phyloP scores from a whole-genome alignment of 2,797 vertebrate species.

The Onychomys arenicola region DNA sequence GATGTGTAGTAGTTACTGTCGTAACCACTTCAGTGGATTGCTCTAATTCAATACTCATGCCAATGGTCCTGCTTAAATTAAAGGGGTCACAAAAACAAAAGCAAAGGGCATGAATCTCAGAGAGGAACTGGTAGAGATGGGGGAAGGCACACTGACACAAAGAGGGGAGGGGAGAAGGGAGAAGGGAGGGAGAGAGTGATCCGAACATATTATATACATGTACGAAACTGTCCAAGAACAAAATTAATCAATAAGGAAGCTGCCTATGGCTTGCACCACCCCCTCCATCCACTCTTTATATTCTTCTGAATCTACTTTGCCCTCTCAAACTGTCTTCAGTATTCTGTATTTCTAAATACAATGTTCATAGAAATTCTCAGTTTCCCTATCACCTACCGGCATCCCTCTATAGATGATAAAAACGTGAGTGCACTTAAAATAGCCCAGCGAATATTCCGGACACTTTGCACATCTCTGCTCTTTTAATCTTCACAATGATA shows the following conservation, averaged over 20 bases:
- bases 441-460: not conserved
- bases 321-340: not conserved
- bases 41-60: not conserved
- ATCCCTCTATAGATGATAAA: not conserved
- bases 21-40: not conserved
- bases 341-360: not conserved
- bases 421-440: not conserved
- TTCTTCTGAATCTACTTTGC: not conserved
- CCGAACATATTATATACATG: not conserved
- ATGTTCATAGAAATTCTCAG: not conserved
- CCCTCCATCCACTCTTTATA: accelerated
- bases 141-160: not conserved
- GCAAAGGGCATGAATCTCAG: not conserved
- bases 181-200: not conserved
- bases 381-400: not conserved
- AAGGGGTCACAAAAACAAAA: not conserved
- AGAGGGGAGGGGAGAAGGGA: not conserved
- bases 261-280: not conserved
- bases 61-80: not conserved
- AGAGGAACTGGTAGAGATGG: not conserved
- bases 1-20: not conserved
- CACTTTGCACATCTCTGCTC: not conserved
- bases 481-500: conserved; percentile 37
- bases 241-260: not conserved
- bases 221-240: not conserved